Evolutionary conservation across 2,113 vertebrate genomes (phyloP), one percentile per base, ranked within the genome.

Genomic region (Lophius piscatorius): DNA sequence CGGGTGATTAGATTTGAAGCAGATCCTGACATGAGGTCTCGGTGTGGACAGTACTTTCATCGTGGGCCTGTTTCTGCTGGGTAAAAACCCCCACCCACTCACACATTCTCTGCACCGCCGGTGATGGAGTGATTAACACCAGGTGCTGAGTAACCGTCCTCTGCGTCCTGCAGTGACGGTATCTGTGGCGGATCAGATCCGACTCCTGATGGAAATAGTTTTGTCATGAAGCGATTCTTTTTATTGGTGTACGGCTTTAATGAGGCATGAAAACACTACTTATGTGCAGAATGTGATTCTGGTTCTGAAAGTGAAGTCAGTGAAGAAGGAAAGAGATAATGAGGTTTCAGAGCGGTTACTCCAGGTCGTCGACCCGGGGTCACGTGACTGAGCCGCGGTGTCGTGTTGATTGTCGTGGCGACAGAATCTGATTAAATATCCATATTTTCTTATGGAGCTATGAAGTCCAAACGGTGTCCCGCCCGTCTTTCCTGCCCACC

Each of bases 401-500:
- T n/a, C n/a, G n/a, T n/a, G n/a, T n/a, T n/a, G 56, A 2, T 10
- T 59, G 6, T 46, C 29, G n/a, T 51, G 38, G 35, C 10, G 14
- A 16, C 28, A 23, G 2, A 38, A 9, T 52, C 17, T n/a, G 14
- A 18, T 38, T 16, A 21, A 57, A 47, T 21, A 17, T 29, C 21
- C 6, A 18, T 16, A 10, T 42, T 31, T 46, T 21, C 35, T 31
- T 54, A 4, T 14, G 26, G 20, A 20, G 0, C 13, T 31, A 8
- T n/a, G 31, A 24, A 34, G 22, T 3, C 7, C 12, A 36, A 67
- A 24, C 38, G 10, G 24, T 5, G 18, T 31, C 59, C 26, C 28
- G 13, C 49, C 35, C 26, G 16, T 29, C 35, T 49, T 66, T 66
- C 21, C 49, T 48, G 44, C 11, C 12, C 23, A 20, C 22, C 57